Evolutionary conservation across 2,888 invertebrate species (phyloP).

Genomic region (Phortica okadai): DNA sequence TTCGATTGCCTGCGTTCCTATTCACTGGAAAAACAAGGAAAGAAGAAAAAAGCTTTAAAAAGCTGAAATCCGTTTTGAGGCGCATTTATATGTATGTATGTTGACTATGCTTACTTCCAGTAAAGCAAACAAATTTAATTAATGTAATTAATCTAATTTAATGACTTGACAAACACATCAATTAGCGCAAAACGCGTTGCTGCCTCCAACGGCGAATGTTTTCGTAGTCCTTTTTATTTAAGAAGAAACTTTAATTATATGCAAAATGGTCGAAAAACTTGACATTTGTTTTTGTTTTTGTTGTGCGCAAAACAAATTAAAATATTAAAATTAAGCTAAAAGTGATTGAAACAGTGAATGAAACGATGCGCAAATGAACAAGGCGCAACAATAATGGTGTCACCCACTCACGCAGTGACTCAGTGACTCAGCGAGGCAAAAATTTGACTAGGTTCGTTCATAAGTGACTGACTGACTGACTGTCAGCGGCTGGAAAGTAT

Average conservation of each 20-base stretch:
- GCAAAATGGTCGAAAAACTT: conserved; percentile 52
- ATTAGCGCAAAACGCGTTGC: conserved; percentile 57
- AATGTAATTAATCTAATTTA: conserved; percentile 72
- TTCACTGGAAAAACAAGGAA: too few relatives aligned
- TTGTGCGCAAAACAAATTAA: conserved; percentile 62
- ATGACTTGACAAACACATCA: conserved; percentile 72
- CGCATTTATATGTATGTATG: neutral
- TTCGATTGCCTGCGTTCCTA: too few relatives aligned
- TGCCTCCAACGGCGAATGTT: conserved; percentile 19
- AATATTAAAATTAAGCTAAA: conserved; percentile 72
- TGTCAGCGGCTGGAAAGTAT: conserved; percentile 20
- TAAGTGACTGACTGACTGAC: conserved; percentile 7
- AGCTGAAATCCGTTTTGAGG: neutral
- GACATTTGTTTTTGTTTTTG: neutral
- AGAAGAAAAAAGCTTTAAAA: neutral
- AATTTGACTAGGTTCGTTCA: neutral
- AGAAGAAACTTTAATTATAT: conserved; percentile 58
- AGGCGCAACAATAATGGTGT: neutral
- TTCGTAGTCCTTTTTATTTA: conserved; percentile 1
- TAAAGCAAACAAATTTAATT: conserved; percentile 58
- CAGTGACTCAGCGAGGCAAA: conserved; percentile 39
- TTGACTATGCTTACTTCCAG: neutral
- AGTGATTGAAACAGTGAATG: conserved; percentile 62
- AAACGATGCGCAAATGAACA: conserved; percentile 25
- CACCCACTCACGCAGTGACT: conserved; percentile 22